Percentiles rank a stretch among this genome's conserved stretches.
phyloP scores from a whole-genome alignment of 1,140 invertebrate species.

The Bombus soroeensis region DNA sequence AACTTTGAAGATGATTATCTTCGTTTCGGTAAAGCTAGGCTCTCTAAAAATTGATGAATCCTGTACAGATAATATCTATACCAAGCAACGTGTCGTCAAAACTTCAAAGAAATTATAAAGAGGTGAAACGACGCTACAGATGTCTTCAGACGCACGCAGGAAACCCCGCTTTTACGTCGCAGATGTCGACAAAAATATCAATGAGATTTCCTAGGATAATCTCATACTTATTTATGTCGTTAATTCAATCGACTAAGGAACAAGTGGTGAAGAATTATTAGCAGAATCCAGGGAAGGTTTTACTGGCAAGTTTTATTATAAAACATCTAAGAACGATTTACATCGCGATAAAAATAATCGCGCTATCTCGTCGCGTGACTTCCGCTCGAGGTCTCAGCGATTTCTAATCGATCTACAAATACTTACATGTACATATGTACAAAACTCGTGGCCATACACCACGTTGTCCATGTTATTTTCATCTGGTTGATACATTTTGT shows the following conservation, averaged over 20 bases:
- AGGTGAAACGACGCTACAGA: no score
- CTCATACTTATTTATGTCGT: not conserved
- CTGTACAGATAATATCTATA: no score
- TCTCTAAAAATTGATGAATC: no score
- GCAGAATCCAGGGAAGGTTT: not conserved
- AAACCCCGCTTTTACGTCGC: not conserved
- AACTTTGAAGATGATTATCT: no score
- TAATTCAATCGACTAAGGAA: not conserved
- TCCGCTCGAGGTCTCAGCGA: not conserved
- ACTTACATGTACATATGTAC: not conserved
- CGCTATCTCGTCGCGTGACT: not conserved
- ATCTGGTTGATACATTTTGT: not conserved
- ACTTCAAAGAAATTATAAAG: no score
- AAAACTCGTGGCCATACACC: not conserved
- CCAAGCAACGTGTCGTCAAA: no score
- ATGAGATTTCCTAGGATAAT: slow-evolving; percentile 1
- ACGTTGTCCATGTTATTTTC: not conserved
- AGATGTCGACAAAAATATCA: not conserved
- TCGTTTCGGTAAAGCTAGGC: no score
- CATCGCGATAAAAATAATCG: slow-evolving; percentile 5
- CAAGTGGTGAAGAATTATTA: not conserved
- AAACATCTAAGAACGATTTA: not conserved
- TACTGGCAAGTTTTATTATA: slow-evolving; percentile 3
- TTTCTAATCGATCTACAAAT: slow-evolving; percentile 1
- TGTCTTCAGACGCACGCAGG: no score